Evolutionary conservation across 2,888 invertebrate genomes (phyloP), one percentile per base, ranked within the genome.

Genomic region (Ichneumon xanthorius): DNA sequence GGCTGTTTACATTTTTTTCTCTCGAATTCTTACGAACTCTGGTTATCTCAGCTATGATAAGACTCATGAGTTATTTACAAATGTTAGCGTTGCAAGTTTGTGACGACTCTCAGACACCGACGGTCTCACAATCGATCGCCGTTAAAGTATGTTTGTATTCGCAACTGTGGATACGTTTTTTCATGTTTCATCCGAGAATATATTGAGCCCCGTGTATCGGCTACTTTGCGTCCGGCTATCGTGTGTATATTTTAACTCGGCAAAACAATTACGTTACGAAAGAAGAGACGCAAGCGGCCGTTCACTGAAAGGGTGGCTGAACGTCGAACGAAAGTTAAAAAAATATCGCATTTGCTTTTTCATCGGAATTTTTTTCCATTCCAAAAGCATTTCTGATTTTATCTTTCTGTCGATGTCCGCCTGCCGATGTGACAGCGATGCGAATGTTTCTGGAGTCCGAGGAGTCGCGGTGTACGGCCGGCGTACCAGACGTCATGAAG

Each of bases 41-140:
- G 33, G 61, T 61, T 61, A 61, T 61, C 61, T 61, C 26, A 61
- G 30, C 61, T 61, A 61, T 61, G 30, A 61, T 61, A 33, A 61
- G 33, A 30, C 7, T 30, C 61, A 30, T 30, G 30, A 61, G 16
- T 61, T 14, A 30, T 30, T 26, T 61, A 33, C n/a, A 33, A 33
- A 61, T 30, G 0, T 30, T 61, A 33, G 33, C 6, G 33, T 61
- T 26, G 14, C 61, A 30, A 30, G 16, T 61, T 33, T 61, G 4
- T 6, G 61, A 14, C 61, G 33, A 53, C 16, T 9, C 19, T 1
- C 33, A 11, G 58, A 58, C 19, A 26, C 14, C 16, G 16, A 30
- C 26, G 14, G 9, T 61, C 61, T 61, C 33, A 26, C 30, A 22
- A 61, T 26, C 14, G 1, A 30, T 61, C 5, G n/a, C 16, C 26